Base-by-base conservation (phyloP, 2,797 vertebrate genomes). In the Busarellus nigricollis region DNA sequence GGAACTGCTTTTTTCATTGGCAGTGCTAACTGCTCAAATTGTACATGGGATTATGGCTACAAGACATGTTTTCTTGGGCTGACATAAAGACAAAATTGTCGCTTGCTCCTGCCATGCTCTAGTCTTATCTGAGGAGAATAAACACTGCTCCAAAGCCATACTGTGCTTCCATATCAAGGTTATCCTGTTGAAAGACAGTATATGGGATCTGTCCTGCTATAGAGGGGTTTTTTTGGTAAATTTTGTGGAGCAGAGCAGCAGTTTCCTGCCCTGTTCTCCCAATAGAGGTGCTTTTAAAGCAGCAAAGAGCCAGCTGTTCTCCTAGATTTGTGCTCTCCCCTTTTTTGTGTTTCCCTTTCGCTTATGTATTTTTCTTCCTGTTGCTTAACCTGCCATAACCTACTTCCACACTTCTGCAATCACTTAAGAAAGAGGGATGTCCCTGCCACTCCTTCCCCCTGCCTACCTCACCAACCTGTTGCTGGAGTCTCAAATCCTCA, bases 401-500 rank as follows among this genome's bases (percentile, higher is more conserved):
- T 91, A 91, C 52, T 89, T 95, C 78, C 37, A 81, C 29, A 74
- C 20, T 83, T 90, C 79, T 33, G 31, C 57, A 90, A 77, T 38
- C 2, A 2, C 83, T 84, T 22, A 63, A 87, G 81, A 79, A 89
- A 62, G 54, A 44, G 50, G 0, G 0, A 33, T 65, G 22, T 67
- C n/a, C 10, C 38, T 81, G 54, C 45, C 11, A 19, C 72, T 77
- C 35, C 62, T 87, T 65, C 31, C 79, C n/a, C 45, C 35, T 80
- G 66, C 67, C 80, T 90, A 50, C 31, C 67, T 90, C 69, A 58
- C 50, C 47, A 89, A 6, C 80, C 54, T 94, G 72, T 95, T 85
- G 76, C 89, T 83, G 69, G 61, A 78, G 85, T 92, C 61, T 83
- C 83, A 87, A 83, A 90, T 80, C 65, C 67, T 91, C 87, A 83